Percentiles rank a stretch among this genome's conserved stretches.
Conservation (phyloP, 2,797 vertebrate genomes). For the Cyclura pinguis region DNA sequence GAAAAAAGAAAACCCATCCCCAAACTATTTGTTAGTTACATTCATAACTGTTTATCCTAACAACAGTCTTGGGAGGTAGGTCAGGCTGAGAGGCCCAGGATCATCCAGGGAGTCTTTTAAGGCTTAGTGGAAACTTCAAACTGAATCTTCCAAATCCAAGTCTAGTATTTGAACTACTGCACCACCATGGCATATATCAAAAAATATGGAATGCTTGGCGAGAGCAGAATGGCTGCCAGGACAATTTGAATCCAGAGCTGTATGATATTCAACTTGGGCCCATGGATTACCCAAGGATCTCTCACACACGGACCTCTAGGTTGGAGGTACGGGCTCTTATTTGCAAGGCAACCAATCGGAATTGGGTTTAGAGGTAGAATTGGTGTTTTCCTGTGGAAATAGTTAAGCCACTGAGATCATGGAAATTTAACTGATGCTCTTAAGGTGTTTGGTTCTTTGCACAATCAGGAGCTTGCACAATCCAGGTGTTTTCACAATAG, state of each 20-base stretch:
- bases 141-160: too few relatives aligned
- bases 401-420: slow-evolving; percentile 14
- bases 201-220: not conserved
- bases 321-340: not conserved
- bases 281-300: not conserved
- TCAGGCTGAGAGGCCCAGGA: too few relatives aligned
- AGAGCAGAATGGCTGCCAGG: not conserved
- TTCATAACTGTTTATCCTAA: too few relatives aligned
- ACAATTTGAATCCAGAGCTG: not conserved
- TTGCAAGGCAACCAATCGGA: not conserved
- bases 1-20: too few relatives aligned
- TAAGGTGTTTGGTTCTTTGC: slow-evolving; percentile 25
- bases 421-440: slow-evolving; percentile 27
- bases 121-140: too few relatives aligned
- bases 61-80: too few relatives aligned
- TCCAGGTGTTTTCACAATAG: slow-evolving; percentile 19
- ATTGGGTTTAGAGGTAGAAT: not conserved
- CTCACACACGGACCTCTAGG: not conserved
- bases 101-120: too few relatives aligned
- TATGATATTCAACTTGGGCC: not conserved
- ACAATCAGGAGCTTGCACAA: slow-evolving; percentile 23
- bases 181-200: not conserved
- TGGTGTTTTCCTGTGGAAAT: slow-evolving; percentile 7
- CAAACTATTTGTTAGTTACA: too few relatives aligned
- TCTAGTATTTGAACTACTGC: too few relatives aligned